Conservation (phyloP, 2,797 vertebrate genomes). For the Cyprinella venusta region DNA sequence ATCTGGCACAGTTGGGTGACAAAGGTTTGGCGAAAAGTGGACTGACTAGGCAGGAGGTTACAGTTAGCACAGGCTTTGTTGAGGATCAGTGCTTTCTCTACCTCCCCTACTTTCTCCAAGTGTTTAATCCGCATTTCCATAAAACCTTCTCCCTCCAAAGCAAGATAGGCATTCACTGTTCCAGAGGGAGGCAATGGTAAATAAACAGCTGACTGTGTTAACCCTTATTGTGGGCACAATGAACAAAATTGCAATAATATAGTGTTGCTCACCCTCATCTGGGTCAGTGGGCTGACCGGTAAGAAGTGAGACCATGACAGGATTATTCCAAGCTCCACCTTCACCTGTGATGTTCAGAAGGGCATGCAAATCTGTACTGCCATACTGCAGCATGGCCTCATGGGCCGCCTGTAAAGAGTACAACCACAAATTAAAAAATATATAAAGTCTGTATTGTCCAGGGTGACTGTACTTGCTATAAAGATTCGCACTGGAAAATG, state of each 20-base stretch:
- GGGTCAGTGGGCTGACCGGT: conserved; percentile 86
- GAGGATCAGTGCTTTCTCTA: conserved; percentile 89
- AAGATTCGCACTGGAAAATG: background rate
- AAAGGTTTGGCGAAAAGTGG: conserved; percentile 92
- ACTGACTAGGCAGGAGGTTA: conserved; percentile 84
- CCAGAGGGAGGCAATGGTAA: conserved; percentile 15
- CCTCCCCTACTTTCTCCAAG: conserved; percentile 93
- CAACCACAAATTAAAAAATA: background rate
- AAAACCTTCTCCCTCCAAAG: conserved; percentile 93
- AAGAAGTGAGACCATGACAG: conserved; percentile 88
- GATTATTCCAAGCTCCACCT: conserved; percentile 93
- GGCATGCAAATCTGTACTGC: conserved; percentile 93
- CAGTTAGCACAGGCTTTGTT: conserved; percentile 93
- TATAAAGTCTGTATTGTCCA: background rate
- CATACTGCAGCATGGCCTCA: conserved; percentile 90
- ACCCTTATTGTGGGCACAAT: background rate
- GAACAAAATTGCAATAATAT: background rate
- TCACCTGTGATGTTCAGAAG: conserved; percentile 92
- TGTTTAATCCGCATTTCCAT: conserved; percentile 98
- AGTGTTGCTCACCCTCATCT: conserved; percentile 85
- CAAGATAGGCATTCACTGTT: conserved; percentile 86
- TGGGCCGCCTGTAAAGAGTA: conserved; percentile 85
- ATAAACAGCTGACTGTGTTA: conserved; percentile 14
- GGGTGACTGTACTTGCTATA: background rate
- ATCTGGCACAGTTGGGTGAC: conserved; percentile 92